Evolutionary conservation across 2,797 vertebrate genomes (phyloP), one percentile per base, ranked within the genome.

Genomic region (Poecile montanus): DNA sequence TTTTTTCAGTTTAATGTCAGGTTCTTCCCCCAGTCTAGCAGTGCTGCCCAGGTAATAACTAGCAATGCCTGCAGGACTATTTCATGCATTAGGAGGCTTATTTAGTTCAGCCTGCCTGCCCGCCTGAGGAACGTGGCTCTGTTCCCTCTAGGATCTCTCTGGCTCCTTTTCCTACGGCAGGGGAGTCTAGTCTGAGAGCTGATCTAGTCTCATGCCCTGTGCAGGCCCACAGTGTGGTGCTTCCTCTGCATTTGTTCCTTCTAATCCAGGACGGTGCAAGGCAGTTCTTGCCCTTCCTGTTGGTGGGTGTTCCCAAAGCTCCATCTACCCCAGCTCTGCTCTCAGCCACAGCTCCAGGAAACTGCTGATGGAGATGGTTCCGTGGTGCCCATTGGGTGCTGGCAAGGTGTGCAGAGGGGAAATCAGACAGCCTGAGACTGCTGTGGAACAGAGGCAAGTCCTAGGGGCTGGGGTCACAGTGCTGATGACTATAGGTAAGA

Each of bases 251-350:
- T 71, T 82, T 44, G 9, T 58, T 75, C 62, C 56, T 75, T 80
- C 73, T 84, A 57, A 82, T 85, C 71, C 86, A 65, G 58, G 73
- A 67, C 0, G 1, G 38, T 38, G 34, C 21, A 13, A 90, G 79
- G 85, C 2, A 0, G 51, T 88, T 93, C 85, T 74, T 83, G 54
- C 44, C 50, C 60, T 70, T 88, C 77, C 88, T 61, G n/a, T 42
- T 36, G 54, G 54, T 72, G 83, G 70, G 85, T 81, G 74, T 96
- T 95, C 40, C 93, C 77, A 60, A 76, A 51, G 17, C 38, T 93
- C 47, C 6, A 2, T 84, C 42, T 44, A 84, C 47, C 22, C 51
- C 51, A 73, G 68, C 21, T 84, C 72, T 88, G 62, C 76, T 88
- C 42, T 93, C 8, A 2, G 79, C 38, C 47, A 61, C 79, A 81